Evolutionary conservation across 2,797 vertebrate species (phyloP), one percentile per base, ranked within the genome.

Genomic region (Hippocampus kuda): DNA sequence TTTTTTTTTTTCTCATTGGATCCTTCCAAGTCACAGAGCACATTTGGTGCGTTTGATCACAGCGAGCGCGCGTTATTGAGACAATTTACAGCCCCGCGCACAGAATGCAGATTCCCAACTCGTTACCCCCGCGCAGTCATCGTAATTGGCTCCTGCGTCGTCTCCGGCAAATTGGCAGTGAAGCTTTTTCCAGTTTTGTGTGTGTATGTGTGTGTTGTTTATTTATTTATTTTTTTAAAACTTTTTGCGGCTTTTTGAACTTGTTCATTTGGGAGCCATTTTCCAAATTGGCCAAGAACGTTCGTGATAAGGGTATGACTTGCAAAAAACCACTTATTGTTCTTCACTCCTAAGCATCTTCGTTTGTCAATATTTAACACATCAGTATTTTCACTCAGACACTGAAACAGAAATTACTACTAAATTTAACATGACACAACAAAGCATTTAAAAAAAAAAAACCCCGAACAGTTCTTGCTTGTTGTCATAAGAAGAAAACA

Each of bases 1-100:
- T 67, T 27, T 46, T 46, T 46, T 3, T 13, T 16, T 46, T 46
- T 15, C 44, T 69, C 51, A 53, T 75, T 75, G 78, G 51, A 74
- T 72, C 75, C 71, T 79, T 84, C 27, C 73, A 68, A 66, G 61
- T 72, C 68, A 76, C 74, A 71, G 71, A 66, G 68, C 69, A 64
- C 75, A 49, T 56, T 79, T 66, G 71, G 54, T 77, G 66, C 80
- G 73, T 75, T 85, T 81, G 78, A 87, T 85, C 76, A 69, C 73
- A 74, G 51, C 75, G 59, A 72, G 69, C 68, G 74, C 70, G 57
- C 72, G 57, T 41, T 81, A 68, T 81, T 75, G 76, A 83, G 76
- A 82, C 76, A 68, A 60, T 60, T 60, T 60, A 34, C 15, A 30
- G 27, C 66, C 51, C 69, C 42, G 67, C 78, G 70, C 4, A 53